Evolutionary conservation across 2,888 invertebrate species (phyloP).

Genomic region (Sinopyrophorus schimmeli): DNA sequence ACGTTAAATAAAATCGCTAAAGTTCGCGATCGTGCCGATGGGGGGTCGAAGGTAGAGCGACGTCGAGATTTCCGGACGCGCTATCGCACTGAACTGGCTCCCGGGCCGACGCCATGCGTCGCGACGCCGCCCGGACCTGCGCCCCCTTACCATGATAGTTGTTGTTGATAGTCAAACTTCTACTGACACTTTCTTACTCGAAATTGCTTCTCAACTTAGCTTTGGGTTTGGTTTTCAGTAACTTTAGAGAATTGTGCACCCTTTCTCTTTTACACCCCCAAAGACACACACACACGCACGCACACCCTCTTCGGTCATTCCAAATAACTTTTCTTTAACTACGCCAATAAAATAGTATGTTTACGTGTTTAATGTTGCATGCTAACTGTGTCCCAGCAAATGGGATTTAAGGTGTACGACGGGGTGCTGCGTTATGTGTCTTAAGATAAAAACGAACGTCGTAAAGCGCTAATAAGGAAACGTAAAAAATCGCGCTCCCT

Average conservation of each 20-base stretch:
- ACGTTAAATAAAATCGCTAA: no score
- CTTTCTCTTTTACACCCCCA: not conserved
- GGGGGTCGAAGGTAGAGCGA: no score
- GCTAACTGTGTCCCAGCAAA: constrained; percentile 1
- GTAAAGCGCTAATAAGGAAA: constrained; percentile 11
- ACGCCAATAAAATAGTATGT: constrained; percentile 1
- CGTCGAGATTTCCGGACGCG: constrained; percentile 36
- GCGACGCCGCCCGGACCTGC: constrained; percentile 57
- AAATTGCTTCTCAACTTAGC: constrained; percentile 11
- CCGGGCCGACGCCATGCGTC: constrained; percentile 62
- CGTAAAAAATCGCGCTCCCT: constrained; percentile 12
- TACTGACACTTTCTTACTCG: constrained; percentile 18
- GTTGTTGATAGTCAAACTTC: constrained; percentile 19
- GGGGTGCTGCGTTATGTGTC: no score
- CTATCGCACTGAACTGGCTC: constrained; percentile 57
- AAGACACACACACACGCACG: not conserved
- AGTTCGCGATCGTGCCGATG: no score
- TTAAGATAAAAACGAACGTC: constrained; percentile 10
- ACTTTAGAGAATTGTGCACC: not conserved
- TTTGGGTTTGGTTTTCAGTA: not conserved
- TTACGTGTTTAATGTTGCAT: constrained; percentile 7
- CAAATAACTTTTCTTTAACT: not conserved
- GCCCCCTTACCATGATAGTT: constrained; percentile 44
- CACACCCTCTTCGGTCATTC: not conserved
- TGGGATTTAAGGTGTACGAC: constrained; percentile 9